Conservation (phyloP, 2,113 vertebrate species). For the Corythornis vintsioides region DNA sequence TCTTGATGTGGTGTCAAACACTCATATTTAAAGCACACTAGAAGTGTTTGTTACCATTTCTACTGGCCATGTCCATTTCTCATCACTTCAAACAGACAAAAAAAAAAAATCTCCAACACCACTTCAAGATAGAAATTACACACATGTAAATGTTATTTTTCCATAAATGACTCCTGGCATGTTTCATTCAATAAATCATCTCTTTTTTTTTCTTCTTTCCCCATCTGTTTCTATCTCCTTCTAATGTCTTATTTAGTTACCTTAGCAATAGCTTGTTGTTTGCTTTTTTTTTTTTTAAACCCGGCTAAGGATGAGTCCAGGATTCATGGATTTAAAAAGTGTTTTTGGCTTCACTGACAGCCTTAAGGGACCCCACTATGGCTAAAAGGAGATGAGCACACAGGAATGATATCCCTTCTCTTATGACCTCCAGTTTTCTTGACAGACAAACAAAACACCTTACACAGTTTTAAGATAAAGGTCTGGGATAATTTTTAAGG, state of each 20-base stretch:
- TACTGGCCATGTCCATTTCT: not conserved
- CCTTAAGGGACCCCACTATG: not conserved
- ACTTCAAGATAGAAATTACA: not conserved
- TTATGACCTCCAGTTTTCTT: conserved; percentile 1
- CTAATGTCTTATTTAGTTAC: not conserved
- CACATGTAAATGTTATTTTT: not conserved
- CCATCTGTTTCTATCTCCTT: not conserved
- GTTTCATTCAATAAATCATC: not conserved
- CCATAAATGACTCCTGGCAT: not conserved
- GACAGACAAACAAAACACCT: conserved; percentile 36
- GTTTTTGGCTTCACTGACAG: not conserved
- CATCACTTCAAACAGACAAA: not conserved
- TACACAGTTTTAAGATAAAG: not conserved
- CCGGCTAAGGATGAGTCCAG: not conserved
- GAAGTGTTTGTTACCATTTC: not conserved
- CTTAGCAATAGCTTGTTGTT: not conserved
- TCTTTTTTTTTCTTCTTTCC: not conserved
- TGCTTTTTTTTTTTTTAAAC: not conserved
- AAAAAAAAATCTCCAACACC: not conserved
- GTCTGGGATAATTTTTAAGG: conserved; percentile 38
- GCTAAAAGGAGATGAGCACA: not conserved
- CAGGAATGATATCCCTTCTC: not conserved
- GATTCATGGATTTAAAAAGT: conserved; percentile 4
- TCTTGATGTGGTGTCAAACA: not conserved
- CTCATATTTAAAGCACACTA: not conserved